Evolutionary conservation across 92 coral and sea anemone species (phyloP).

Genomic region (Galaxea fascicularis): DNA sequence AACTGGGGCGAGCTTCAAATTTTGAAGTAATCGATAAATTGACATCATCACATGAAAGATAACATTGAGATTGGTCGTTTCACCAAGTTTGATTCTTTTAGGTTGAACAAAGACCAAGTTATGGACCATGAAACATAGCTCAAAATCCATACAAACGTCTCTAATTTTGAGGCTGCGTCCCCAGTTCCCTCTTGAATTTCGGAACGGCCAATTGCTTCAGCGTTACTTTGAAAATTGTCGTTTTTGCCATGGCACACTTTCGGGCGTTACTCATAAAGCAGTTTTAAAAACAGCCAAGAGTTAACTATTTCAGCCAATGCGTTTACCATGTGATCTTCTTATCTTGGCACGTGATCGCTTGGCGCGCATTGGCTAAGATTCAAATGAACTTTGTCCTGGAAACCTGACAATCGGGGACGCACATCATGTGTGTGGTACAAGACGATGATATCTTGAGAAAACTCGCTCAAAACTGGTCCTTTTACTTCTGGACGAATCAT

Average conservation of each 20-base stretch:
- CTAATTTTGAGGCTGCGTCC: too few species aligned
- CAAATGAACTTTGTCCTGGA: conserved; percentile 43
- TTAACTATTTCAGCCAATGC: not conserved
- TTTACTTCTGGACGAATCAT: conserved; percentile 33
- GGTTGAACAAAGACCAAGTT: too few species aligned
- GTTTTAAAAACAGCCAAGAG: too few species aligned
- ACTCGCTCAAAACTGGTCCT: not conserved
- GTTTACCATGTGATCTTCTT: not conserved
- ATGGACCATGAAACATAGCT: too few species aligned
- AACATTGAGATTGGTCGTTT: too few species aligned
- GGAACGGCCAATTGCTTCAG: not conserved
- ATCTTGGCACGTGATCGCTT: conserved; percentile 27
- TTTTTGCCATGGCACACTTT: too few species aligned
- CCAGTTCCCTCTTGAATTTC: too few species aligned
- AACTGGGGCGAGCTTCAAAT: too few species aligned
- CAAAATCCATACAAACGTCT: too few species aligned
- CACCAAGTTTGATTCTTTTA: too few species aligned
- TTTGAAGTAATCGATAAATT: too few species aligned
- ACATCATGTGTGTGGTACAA: conserved; percentile 1
- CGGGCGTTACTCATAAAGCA: not conserved
- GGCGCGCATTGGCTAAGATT: conserved; percentile 44
- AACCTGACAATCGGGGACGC: not conserved
- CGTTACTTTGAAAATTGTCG: not conserved
- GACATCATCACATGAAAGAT: too few species aligned
- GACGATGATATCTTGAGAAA: not conserved